Evolutionary conservation across 2,113 vertebrate genomes (phyloP).

Genomic region (Tragulus kanchil): DNA sequence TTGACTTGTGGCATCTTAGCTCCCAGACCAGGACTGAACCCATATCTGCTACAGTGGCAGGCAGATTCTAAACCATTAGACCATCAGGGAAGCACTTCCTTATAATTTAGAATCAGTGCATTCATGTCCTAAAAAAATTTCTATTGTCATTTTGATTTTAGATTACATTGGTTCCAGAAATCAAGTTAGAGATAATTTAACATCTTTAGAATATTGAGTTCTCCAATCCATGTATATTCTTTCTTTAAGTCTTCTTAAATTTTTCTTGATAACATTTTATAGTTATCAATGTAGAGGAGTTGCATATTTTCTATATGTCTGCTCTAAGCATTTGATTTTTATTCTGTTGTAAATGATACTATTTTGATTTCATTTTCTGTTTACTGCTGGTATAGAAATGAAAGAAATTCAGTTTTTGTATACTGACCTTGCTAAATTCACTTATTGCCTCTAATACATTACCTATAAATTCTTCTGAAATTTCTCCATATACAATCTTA

Average conservation of each 20-base stretch:
- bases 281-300: not conserved
- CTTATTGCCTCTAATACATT: not conserved
- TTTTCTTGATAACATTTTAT: not conserved
- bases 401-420: not conserved
- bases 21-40: not conserved
- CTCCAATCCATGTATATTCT: not conserved
- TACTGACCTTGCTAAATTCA: not conserved
- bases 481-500: not conserved
- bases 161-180: not conserved
- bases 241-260: not conserved
- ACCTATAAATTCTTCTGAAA: not conserved
- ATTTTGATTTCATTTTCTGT: conserved; percentile 28
- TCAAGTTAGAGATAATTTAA: not conserved
- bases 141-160: conserved; percentile 17
- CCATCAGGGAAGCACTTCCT: not conserved
- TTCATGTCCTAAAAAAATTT: not conserved
- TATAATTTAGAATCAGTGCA: not conserved
- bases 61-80: too few species aligned
- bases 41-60: not conserved
- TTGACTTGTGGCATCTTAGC: not conserved
- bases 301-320: not conserved
- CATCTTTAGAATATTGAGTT: not conserved
- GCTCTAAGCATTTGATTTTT: conserved; percentile 1
- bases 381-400: not conserved
- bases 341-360: not conserved